Evolutionary conservation across 2,113 vertebrate species (phyloP), one percentile per base, ranked within the genome.

Genomic region (Perca fluviatilis): DNA sequence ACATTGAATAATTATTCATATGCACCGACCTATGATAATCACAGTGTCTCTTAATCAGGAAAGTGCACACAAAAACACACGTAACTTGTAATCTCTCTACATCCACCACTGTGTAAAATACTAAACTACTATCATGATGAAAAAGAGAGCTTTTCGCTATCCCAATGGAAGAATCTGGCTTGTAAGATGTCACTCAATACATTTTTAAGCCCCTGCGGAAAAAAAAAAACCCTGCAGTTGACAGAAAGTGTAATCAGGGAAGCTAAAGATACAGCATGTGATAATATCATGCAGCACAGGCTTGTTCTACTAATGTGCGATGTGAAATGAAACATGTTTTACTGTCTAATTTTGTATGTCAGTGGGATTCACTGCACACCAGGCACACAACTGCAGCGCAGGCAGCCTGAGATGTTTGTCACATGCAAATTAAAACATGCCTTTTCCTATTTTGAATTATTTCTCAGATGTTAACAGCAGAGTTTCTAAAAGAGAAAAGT

Each of bases 271-370:
- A 74, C 65, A 67, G 15, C 27, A 63, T 74, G 70, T 79, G 76
- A 87, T 85, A 73, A 87, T 76, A 61, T 72, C 69, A 75, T 81
- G 74, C 74, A 60, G 30, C 60, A 53, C 27, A 23, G 30, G 71
- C 78, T 79, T 74, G 85, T 84, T 88, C 62, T 30, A 40, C 46
- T 80, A 78, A 80, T 83, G 78, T 84, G 83, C 77, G 78, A 80
- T 72, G 73, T 74, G 66, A 86, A 86, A 79, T 66, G 69, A 88
- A 90, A 90, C 78, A 77, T 75, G 82, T 77, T 65, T 76, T 60
- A 79, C 54, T 85, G 61, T 57, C 60, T 77, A 15, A 53, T 82
- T 84, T 50, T 83, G 70, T 77, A 74, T 56, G 60, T 75, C 74
- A 51, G 18, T 50, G 33, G 23, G 30, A 49, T 71, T 86, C 58